Percentiles rank a stretch among this genome's conserved stretches.
These are phyloP conservation scores for Dermolepida albohirtum DNA, from an alignment of 2,888 invertebrate species.

Conservation along the genomic window DNA sequence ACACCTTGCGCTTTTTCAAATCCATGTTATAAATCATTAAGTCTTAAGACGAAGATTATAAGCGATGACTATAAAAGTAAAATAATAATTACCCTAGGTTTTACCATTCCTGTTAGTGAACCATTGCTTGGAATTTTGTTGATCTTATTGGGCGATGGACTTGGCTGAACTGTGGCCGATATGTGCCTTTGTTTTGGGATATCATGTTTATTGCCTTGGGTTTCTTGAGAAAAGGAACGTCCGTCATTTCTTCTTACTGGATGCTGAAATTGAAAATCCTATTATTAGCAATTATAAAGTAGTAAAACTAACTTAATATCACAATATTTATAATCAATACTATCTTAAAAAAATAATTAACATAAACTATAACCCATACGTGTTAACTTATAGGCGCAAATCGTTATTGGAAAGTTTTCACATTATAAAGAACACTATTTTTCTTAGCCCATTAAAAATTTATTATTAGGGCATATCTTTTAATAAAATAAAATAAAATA, in stretches of 20 bases:
- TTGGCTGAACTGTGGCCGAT: slow-evolving; percentile 37
- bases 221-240: slow-evolving; percentile 36
- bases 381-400: too few species aligned
- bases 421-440: too few species aligned
- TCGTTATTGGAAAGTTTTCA: too few species aligned
- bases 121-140: slow-evolving; percentile 17
- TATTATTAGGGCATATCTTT: too few species aligned
- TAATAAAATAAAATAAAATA: too few species aligned
- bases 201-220: slow-evolving; percentile 29
- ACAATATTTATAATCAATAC: not conserved
- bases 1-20: too few species aligned
- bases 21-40: too few species aligned
- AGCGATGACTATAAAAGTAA: not conserved
- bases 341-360: too few species aligned
- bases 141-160: slow-evolving; percentile 30
- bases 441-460: too few species aligned
- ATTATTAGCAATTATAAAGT: not conserved
- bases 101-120: slow-evolving; percentile 6
- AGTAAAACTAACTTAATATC: not conserved
- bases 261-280: slow-evolving; percentile 21
- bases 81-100: slow-evolving; percentile 15
- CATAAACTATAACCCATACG: too few species aligned
- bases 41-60: too few species aligned
- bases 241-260: slow-evolving; percentile 16
- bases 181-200: slow-evolving; percentile 36